Evolutionary conservation across 2,888 invertebrate genomes (phyloP), one percentile per base, ranked within the genome.

Genomic region (Cantharis nigra): DNA sequence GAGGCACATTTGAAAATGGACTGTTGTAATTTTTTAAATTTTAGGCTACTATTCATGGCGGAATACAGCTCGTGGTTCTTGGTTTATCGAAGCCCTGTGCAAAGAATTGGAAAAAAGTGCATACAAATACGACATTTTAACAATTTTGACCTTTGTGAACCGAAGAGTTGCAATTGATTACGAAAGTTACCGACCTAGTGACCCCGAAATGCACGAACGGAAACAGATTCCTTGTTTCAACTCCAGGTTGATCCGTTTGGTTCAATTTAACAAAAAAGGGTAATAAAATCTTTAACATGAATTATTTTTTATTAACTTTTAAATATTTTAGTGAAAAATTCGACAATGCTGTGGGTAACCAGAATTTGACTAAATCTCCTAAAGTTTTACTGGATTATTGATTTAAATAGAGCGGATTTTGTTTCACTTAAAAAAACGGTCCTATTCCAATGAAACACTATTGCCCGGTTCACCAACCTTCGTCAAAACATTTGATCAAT

Each of bases 21-120:
- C n/a, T n/a, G n/a, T n/a, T n/a, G n/a, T n/a, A n/a, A n/a, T n/a
- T 5, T 26, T 30, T 30, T 30, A 30, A 10, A 49, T 62, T 72
- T 26, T 63, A 95, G 95, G 98, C 72, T 97, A 93, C 87, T 98
- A 94, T 89, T 97, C 98, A 0, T 98, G 98, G 98, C 92, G 98
- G 74, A 98, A 98, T 86, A 96, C 97, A 30, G 95, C 95, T 26
- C 93, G 96, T 80, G 98, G 98, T 1, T 98, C 98, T 0, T 98
- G 98, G 98, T 98, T 98, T 85, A 95, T 98, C 90, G 98, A 98
- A 89, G 94, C 98, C 0, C 90, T 98, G 30, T 96, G 96, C 85
- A 91, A 94, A 62, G 96, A 97, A 84, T 87, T 98, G 71, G 92
- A 93, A 76, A 92, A 92, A 80, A 92, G 94, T 85, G 95, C 94